Evolutionary conservation across 2,113 vertebrate genomes (phyloP).

Genomic region (Ptyas mucosa): DNA sequence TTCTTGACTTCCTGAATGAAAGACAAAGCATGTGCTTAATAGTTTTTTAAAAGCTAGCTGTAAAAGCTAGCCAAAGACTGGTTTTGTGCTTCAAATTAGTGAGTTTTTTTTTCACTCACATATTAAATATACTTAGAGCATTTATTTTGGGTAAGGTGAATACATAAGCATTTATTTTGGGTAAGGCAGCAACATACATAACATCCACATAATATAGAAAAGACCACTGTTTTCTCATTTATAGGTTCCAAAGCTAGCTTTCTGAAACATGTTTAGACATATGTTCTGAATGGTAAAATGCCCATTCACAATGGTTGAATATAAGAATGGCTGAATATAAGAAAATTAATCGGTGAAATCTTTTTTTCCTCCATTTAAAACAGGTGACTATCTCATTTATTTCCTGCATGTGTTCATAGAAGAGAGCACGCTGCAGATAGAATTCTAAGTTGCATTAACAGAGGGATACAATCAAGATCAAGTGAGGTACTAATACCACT

Average conservation of each 20-base stretch:
- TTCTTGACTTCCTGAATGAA: neutral
- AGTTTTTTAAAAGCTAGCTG: too few species aligned
- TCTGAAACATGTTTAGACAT: conserved; percentile 48
- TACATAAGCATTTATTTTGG: conserved; percentile 79
- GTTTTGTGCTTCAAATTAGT: neutral
- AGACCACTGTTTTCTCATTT: conserved; percentile 79
- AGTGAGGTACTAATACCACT: too few species aligned
- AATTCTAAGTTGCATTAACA: too few species aligned
- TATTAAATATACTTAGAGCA: conserved; percentile 54
- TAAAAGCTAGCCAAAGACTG: neutral
- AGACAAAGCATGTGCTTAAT: neutral
- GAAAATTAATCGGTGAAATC: neutral
- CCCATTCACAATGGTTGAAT: neutral
- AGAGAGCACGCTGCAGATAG: neutral
- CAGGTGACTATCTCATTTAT: neutral
- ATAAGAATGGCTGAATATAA: neutral
- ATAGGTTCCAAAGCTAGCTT: conserved; percentile 50
- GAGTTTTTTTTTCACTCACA: too few species aligned
- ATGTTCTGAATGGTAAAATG: conserved; percentile 52
- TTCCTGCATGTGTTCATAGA: neutral
- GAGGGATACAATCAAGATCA: too few species aligned
- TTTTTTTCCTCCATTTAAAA: neutral
- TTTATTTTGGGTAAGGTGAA: conserved; percentile 74
- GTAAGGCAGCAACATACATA: conserved; percentile 72
- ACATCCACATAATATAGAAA: conserved; percentile 71